Percentiles rank a stretch among this genome's conserved stretches.
Evolutionary conservation across 2,797 vertebrate species (phyloP).

Genomic region (Esox masquinongy): DNA sequence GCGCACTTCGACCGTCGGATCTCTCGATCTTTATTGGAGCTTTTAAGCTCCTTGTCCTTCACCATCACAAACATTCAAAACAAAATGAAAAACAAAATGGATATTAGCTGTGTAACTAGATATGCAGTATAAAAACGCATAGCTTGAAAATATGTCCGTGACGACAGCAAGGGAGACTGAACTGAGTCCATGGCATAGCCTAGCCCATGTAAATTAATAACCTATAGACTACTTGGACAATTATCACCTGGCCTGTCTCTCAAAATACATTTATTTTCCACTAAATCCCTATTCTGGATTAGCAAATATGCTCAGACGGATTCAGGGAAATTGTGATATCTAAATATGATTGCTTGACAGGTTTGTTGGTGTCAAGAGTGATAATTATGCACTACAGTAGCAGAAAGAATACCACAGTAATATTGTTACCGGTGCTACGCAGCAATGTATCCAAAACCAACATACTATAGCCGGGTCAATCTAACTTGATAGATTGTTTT

Average conservation of each 20-base stretch:
- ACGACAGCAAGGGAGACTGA: not conserved
- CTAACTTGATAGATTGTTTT: constrained; percentile 2
- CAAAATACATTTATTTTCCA: not conserved
- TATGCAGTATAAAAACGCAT: not conserved
- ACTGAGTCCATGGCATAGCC: not conserved
- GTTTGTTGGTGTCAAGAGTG: constrained; percentile 3
- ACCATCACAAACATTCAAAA: constrained; percentile 52
- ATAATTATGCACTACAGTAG: not conserved
- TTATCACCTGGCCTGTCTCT: not conserved
- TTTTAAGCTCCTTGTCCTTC: constrained; percentile 42
- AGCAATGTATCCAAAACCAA: not conserved
- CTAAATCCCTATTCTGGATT: not conserved
- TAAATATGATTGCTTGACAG: constrained; percentile 3
- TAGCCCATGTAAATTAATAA: not conserved
- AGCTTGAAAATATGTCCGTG: not conserved
- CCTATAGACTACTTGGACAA: not conserved
- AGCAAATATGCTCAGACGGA: not conserved
- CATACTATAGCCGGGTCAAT: not conserved
- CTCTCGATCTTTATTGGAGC: constrained; percentile 32
- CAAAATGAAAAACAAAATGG: constrained; percentile 38
- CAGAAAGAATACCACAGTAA: not conserved
- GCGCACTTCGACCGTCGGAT: constrained; percentile 54
- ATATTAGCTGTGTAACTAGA: not conserved
- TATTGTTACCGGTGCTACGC: not conserved
- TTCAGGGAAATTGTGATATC: not conserved